A percentile compares a stretch with the other conserved stretches of the same genome.
Conservation (phyloP, 2,113 vertebrate species). For the Toxostoma redivivum region DNA sequence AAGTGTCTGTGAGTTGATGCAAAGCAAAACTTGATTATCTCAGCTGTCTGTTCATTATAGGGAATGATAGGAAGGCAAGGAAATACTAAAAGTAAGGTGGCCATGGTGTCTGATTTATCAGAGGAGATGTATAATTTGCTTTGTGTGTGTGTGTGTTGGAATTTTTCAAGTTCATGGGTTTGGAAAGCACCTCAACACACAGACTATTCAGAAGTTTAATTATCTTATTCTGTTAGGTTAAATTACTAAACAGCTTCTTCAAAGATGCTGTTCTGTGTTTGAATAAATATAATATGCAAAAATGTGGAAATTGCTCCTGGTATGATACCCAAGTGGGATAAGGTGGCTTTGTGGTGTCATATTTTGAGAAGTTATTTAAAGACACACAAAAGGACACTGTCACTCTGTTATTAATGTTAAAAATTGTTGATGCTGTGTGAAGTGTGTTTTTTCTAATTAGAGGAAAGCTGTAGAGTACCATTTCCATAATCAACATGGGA, state of each 20-base stretch:
- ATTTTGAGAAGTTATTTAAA: conserved; percentile 55
- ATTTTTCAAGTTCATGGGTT: conserved; percentile 10
- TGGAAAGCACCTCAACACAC: background rate
- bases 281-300: conserved; percentile 41
- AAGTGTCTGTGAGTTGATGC: background rate
- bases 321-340: conserved; percentile 2
- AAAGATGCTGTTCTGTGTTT: background rate
- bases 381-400: conserved; percentile 66
- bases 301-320: background rate
- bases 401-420: conserved; percentile 72
- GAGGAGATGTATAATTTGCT: background rate
- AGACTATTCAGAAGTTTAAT: conserved; percentile 26
- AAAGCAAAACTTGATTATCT: background rate
- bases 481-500: conserved; percentile 78
- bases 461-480: conserved; percentile 68
- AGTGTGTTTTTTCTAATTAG: conserved; percentile 84
- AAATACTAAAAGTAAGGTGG: background rate
- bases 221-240: conserved; percentile 39
- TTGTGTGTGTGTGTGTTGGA: background rate
- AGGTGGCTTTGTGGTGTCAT: conserved; percentile 1
- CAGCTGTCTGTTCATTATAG: background rate
- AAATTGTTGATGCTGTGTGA: conserved; percentile 70
- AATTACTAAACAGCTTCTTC: conserved; percentile 40
- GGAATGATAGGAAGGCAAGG: background rate
- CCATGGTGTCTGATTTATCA: background rate